Conservation (phyloP, 2,113 vertebrate species). For the Poecile atricapillus region DNA sequence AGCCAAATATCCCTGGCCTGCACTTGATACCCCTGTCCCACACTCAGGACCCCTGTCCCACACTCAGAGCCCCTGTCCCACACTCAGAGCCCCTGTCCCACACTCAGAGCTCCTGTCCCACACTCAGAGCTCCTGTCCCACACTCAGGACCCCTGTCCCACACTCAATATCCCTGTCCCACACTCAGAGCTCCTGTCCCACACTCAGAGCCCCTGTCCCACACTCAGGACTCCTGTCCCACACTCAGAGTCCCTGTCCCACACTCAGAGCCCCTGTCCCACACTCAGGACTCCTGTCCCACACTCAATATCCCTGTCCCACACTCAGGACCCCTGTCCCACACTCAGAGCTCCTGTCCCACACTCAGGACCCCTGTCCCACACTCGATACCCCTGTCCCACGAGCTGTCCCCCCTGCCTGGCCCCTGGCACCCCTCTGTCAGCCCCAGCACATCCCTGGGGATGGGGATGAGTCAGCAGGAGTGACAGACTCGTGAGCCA, state of each 20-base stretch:
- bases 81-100: neutral
- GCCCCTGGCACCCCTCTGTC: fast-evolving
- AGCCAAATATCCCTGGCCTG: too few relatives aligned
- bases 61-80: neutral
- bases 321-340: too few relatives aligned
- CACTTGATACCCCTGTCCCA: fast-evolving
- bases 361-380: neutral
- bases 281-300: neutral
- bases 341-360: neutral
- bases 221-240: neutral
- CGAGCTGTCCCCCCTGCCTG: fast-evolving
- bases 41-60: too few relatives aligned
- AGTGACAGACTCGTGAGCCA: neutral
- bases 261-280: neutral
- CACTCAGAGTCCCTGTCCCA: fast-evolving
- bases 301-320: neutral
- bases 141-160: too few relatives aligned
- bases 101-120: too few relatives aligned
- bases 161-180: too few relatives aligned
- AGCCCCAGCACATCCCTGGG: neutral
- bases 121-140: too few relatives aligned
- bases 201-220: neutral
- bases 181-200: fast-evolving
- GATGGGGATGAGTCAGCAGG: neutral
- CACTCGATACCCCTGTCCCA: neutral